phyloP scores from a whole-genome alignment of 2,113 vertebrate genomes.

The Callipepla squamata region DNA sequence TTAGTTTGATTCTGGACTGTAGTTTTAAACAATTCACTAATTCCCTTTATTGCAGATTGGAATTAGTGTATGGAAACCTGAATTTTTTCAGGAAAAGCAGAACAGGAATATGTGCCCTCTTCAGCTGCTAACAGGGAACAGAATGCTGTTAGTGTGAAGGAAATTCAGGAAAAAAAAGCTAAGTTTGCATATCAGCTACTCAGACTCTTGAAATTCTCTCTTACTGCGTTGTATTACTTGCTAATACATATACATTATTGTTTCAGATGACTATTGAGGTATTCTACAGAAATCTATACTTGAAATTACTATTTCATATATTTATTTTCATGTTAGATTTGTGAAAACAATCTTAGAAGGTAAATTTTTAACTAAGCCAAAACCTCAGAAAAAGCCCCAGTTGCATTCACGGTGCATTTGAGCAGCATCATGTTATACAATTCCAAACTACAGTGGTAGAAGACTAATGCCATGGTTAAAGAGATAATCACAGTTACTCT shows the following conservation, averaged over 20 bases:
- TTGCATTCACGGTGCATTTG: not conserved
- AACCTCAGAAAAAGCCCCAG: not conserved
- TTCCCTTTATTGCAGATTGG: not conserved
- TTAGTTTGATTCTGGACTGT: not conserved
- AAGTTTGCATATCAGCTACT: not conserved
- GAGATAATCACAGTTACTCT: not conserved
- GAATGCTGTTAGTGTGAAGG: not conserved
- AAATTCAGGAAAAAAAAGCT: slow-evolving; percentile 11
- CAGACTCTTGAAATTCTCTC: not conserved
- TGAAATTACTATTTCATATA: not conserved
- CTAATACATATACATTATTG: not conserved
- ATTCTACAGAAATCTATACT: not conserved
- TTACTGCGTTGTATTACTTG: not conserved
- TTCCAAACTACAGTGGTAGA: not conserved
- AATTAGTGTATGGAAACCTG: not conserved
- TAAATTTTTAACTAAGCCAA: not conserved
- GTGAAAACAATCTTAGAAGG: not conserved
- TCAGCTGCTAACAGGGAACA: not conserved
- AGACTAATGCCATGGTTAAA: not conserved
- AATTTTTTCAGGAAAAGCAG: not conserved
- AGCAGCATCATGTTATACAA: not conserved
- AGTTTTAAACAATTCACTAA: not conserved
- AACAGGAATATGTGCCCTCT: not conserved
- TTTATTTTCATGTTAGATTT: not conserved
- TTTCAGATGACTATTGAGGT: not conserved